Base-by-base conservation (phyloP, 2,113 vertebrate species). In the Dicrurus megarhynchus region DNA sequence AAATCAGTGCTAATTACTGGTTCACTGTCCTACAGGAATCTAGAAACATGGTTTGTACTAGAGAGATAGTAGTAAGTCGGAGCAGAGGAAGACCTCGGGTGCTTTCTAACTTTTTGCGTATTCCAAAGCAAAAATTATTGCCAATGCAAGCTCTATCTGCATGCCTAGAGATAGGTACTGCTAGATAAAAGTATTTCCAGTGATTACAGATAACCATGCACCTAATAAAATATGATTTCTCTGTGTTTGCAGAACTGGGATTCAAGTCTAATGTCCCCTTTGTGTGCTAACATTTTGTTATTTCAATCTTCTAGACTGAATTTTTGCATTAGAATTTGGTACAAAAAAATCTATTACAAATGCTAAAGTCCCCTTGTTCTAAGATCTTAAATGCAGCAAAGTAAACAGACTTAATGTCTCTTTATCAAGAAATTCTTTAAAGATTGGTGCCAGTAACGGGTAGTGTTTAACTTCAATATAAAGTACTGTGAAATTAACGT, bases 41-140 rank as follows among this genome's bases (percentile, higher is more conserved):
- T 44, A 68, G 14, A 5, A 9, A 3, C 1, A 1, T 56, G 16
- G 4, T 80, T 76, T 5, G 1, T 56, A 32, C 22, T 56, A n/a
- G 42, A 65, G 30, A 53, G 10, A 20, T 33, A 5, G 13, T 32
- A 19, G 18, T 30, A 76, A 27, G 17, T 41, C 12, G 5, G 4
- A 77, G 8, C 8, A 24, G 37, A 32, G 28, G 27, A 83, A 13
- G 28, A 53, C 32, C 4, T 76, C 7, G 1, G 9, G 27, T 1
- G 0, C 39, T 73, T 49, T 60, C 21, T 71, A n/a, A 61, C 4
- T 44, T 52, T n/a, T n/a, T 64, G 9, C 1, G 3, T 87, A 32
- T 71, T 79, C 11, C 44, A 32, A 52, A 60, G 17, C 42, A n/a
- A n/a, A n/a, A n/a, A n/a, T n/a, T n/a, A n/a, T n/a, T n/a, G n/a